Conservation (phyloP, 2,113 vertebrate genomes). For the Papio anubis region DNA sequence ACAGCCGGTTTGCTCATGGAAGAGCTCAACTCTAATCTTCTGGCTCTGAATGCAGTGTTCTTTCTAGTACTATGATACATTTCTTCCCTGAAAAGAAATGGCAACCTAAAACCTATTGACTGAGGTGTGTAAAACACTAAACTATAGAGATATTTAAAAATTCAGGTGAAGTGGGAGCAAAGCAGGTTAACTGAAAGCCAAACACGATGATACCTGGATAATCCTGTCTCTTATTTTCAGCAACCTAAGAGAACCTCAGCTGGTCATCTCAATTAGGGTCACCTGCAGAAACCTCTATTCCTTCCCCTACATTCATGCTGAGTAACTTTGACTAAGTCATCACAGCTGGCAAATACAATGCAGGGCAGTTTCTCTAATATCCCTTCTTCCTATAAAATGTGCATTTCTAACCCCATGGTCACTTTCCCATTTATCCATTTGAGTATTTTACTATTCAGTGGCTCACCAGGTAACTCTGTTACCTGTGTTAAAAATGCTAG, state of each 20-base stretch:
- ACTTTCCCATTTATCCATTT: not conserved
- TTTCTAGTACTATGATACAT: not conserved
- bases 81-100: conserved; percentile 10
- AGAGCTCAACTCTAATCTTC: not conserved
- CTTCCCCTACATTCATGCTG: not conserved
- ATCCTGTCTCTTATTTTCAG: not conserved
- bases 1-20: not conserved
- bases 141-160: not conserved
- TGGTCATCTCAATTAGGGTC: not conserved
- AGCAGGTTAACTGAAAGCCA: not conserved
- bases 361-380: not conserved
- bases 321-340: not conserved
- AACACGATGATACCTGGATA: not conserved
- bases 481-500: not conserved
- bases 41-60: not conserved
- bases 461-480: not conserved
- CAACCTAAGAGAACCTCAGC: not conserved
- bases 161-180: not conserved
- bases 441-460: not conserved
- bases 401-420: not conserved
- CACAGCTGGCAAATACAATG: not conserved
- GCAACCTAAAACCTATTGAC: not conserved
- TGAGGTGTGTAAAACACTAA: not conserved
- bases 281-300: not conserved
- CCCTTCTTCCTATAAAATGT: not conserved